Evolutionary conservation across 2,113 vertebrate genomes (phyloP).

Genomic region (Pachyramphus minor): DNA sequence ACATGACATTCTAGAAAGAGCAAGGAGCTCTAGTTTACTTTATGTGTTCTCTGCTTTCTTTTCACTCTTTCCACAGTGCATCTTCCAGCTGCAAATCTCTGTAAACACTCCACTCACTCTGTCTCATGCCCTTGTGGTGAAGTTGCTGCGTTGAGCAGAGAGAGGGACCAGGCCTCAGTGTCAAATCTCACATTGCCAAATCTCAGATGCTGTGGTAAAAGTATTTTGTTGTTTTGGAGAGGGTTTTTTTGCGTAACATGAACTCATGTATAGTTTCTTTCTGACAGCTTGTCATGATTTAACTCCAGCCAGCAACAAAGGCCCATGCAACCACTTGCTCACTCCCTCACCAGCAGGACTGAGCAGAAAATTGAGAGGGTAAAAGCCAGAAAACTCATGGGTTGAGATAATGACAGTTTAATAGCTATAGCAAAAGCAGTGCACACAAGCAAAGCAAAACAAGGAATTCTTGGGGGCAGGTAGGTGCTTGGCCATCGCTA

Average conservation of each 20-base stretch:
- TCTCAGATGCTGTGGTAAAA: background rate
- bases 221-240: background rate
- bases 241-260: background rate
- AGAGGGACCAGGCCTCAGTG: background rate
- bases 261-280: background rate
- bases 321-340: background rate
- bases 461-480: background rate
- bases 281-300: background rate
- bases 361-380: background rate
- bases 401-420: background rate
- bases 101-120: background rate
- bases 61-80: background rate
- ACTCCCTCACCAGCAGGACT: fast-evolving
- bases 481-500: background rate
- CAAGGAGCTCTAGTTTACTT: background rate
- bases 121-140: background rate
- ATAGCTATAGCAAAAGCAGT: background rate
- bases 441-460: background rate
- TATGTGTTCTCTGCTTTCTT: background rate
- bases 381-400: background rate
- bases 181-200: background rate
- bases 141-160: background rate
- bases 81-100: background rate
- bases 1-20: background rate
- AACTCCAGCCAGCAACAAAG: background rate